Conservation (phyloP, 2,888 invertebrate genomes). For the Digitonthophagus gazella region DNA sequence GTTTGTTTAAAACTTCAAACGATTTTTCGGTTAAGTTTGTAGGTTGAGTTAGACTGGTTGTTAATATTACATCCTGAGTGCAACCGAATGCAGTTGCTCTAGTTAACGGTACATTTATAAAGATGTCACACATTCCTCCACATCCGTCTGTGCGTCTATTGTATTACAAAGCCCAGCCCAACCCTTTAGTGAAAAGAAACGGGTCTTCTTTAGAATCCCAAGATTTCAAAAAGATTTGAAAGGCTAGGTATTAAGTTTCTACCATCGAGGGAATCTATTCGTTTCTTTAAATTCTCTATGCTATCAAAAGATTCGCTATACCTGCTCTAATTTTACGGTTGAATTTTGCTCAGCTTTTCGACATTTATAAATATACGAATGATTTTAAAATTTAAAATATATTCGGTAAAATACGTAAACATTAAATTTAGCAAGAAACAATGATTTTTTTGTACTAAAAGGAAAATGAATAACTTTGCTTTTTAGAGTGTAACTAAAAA, state of each 20-base stretch:
- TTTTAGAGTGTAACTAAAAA: too few relatives aligned
- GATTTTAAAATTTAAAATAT: not conserved
- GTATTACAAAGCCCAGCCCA: not conserved
- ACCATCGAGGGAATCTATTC: not conserved
- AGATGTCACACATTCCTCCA: not conserved
- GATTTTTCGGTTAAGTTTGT: too few relatives aligned
- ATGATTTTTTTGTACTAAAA: too few relatives aligned
- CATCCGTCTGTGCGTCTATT: not conserved
- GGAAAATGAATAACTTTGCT: too few relatives aligned
- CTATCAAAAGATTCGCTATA: too few relatives aligned
- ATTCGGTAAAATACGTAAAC: not conserved
- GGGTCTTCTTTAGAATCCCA: not conserved
- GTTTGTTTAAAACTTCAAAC: too few relatives aligned
- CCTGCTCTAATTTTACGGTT: not conserved
- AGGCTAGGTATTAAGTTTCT: not conserved
- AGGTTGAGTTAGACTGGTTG: too few relatives aligned
- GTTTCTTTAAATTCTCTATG: not conserved
- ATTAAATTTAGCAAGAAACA: not conserved
- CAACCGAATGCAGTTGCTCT: too few relatives aligned
- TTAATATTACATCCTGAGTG: too few relatives aligned
- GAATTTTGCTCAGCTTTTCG: not conserved
- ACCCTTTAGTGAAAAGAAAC: not conserved
- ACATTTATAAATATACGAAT: too few relatives aligned
- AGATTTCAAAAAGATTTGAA: not conserved
- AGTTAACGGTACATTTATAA: not conserved